Base-by-base conservation (phyloP, 2,113 vertebrate species). In the Colistium nudipinnis region DNA sequence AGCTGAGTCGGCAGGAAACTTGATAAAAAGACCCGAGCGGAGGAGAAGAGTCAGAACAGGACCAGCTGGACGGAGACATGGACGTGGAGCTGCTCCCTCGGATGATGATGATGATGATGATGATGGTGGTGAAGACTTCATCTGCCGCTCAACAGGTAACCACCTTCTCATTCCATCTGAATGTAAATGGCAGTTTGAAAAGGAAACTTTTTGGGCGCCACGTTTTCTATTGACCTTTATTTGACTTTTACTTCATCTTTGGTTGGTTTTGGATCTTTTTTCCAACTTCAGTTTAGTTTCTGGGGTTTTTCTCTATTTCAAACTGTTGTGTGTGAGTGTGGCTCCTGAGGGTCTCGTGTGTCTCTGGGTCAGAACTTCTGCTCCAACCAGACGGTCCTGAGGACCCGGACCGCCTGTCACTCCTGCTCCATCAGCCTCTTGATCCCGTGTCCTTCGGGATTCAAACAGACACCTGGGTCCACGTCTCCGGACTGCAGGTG, bases 351-450 rank as follows among this genome's bases (percentile, higher is more conserved):
- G n/a, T n/a, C n/a, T n/a, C n/a, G n/a, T 31, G 10, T 27, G n/a
- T 51, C n/a, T 5, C 4, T 33, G 13, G 7, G 1, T 3, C 68
- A 94, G 93, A 92, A 89, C 66, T 59, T 82, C 4, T 93, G 90
- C 66, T 75, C 82, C 5, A 86, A 62, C 49, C 45, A 16, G 0
- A 83, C 65, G 0, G 48, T 88, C 36, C 3, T 93, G 25, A 68
- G 36, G 25, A 91, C 87, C 2, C 82, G 75, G 47, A 70, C 74
- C 0, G 3, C 19, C 0, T 94, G 93, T 54, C 81, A 84, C 48
- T 86, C 88, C 1, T 93, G 93, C 52, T 41, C 27, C 51, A 19
- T 91, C 73, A 78, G 44, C 27, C 0, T n/a, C 13, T 0, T 87
- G 2, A 36, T 84, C 0, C 4, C 20, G 0, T 93, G 93, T 61